A percentile compares a stretch with the other conserved stretches of the same genome.
phyloP scores from a whole-genome alignment of 2,888 invertebrate genomes.

The Autographa pulchrina region DNA sequence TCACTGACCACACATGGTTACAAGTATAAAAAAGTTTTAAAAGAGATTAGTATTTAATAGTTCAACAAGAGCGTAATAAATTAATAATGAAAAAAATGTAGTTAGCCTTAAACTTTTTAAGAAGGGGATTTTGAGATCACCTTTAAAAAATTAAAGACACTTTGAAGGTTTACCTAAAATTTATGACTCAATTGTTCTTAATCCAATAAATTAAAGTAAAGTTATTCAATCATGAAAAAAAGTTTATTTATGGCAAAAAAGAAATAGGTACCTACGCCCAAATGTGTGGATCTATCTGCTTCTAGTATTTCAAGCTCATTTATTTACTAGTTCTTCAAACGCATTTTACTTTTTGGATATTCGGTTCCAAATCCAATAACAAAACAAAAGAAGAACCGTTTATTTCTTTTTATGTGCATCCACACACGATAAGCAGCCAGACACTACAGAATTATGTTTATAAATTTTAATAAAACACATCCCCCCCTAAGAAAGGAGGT shows the following conservation, averaged over 20 bases:
- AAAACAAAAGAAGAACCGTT: constrained; percentile 11
- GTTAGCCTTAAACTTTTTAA: too few species aligned
- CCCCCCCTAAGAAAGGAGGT: constrained; percentile 51
- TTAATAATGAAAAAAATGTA: too few species aligned
- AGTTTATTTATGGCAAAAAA: too few species aligned
- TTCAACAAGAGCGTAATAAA: neutral
- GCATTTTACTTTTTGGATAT: too few species aligned
- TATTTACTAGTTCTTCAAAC: too few species aligned
- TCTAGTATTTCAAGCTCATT: too few species aligned
- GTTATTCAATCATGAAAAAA: too few species aligned
- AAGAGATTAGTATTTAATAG: neutral
- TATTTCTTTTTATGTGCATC: constrained; percentile 18
- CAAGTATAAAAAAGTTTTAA: neutral
- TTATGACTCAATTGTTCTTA: too few species aligned
- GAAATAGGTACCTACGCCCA: too few species aligned
- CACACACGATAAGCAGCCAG: constrained; percentile 61
- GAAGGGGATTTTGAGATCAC: too few species aligned
- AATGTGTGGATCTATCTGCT: too few species aligned
- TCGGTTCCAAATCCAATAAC: neutral
- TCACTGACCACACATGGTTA: neutral
- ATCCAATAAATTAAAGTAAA: too few species aligned
- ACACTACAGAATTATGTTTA: constrained; percentile 76
- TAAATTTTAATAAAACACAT: constrained; percentile 70
- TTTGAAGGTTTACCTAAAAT: neutral
- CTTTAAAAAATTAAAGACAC: neutral